Percentiles rank a stretch among this genome's conserved stretches.
Conservation (phyloP, 2,888 invertebrate genomes). For the Mesopsocus fuscifrons region DNA sequence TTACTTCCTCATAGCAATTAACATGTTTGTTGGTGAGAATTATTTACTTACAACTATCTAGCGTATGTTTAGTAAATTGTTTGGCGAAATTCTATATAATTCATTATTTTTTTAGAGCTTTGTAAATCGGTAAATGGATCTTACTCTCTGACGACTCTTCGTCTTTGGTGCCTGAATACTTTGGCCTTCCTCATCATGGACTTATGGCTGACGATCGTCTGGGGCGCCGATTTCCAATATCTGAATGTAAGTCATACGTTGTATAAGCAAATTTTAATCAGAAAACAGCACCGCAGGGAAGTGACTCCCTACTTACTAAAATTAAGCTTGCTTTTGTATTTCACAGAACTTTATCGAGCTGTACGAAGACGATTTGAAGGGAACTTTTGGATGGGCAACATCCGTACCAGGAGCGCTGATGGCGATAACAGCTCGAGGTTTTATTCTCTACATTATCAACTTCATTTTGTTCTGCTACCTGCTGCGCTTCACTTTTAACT, state of each 20-base stretch:
- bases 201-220: background rate
- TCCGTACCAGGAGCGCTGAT: constrained; percentile 2
- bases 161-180: background rate
- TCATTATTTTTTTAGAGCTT: background rate
- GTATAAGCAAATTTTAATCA: no score
- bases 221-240: background rate
- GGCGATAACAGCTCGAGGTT: constrained; percentile 3
- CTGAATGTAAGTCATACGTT: background rate
- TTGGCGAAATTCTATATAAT: no score
- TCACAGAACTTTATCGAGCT: background rate
- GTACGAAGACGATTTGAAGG: background rate
- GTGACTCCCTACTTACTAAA: no score
- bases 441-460: background rate
- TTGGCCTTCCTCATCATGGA: background rate
- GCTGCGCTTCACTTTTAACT: background rate
- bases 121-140: no score
- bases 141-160: background rate
- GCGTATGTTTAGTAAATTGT: no score
- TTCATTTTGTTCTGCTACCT: background rate
- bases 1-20: background rate
- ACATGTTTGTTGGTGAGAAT: background rate
- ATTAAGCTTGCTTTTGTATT: background rate
- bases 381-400: background rate
- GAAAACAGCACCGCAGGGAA: no score
- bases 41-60: no score